A percentile compares a stretch with the other conserved stretches of the same genome.
Conservation (phyloP, 2,888 invertebrate species). For the Hydrotaea diabolus region DNA sequence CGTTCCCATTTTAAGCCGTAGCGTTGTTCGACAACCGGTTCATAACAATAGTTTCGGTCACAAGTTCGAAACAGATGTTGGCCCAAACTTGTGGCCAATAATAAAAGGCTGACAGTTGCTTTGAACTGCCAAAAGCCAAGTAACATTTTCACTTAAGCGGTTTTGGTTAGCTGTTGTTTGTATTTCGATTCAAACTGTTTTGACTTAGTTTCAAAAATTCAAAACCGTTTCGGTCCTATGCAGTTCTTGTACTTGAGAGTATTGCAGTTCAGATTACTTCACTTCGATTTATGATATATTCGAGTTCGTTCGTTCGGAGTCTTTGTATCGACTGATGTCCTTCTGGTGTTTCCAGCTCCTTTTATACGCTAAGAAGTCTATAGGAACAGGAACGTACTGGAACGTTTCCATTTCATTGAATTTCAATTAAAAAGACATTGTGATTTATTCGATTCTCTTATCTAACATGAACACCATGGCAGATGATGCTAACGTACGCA, state of each 20-base stretch:
- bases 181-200: background rate
- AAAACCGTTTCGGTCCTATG: background rate
- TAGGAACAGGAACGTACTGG: background rate
- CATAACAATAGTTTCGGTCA: slow-evolving; percentile 62
- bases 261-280: background rate
- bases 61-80: slow-evolving; percentile 57
- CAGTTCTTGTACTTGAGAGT: background rate
- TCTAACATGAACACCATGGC: slow-evolving; percentile 70
- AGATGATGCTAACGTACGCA: slow-evolving; percentile 10
- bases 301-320: slow-evolving; percentile 53
- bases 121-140: slow-evolving; percentile 72
- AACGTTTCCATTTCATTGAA: slow-evolving; percentile 64
- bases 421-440: slow-evolving; percentile 62
- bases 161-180: slow-evolving; percentile 7
- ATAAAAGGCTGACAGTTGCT: slow-evolving; percentile 69
- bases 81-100: slow-evolving; percentile 68
- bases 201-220: background rate
- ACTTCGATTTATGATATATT: background rate
- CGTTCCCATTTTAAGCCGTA: background rate
- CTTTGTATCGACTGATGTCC: slow-evolving; percentile 64
- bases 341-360: slow-evolving; percentile 37
- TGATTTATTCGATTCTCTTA: slow-evolving; percentile 70
- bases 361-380: slow-evolving; percentile 65
- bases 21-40: background rate
- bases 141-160: slow-evolving; percentile 68